Base-by-base conservation (phyloP, 2,888 invertebrate species). In the Zeuzera pyrina region DNA sequence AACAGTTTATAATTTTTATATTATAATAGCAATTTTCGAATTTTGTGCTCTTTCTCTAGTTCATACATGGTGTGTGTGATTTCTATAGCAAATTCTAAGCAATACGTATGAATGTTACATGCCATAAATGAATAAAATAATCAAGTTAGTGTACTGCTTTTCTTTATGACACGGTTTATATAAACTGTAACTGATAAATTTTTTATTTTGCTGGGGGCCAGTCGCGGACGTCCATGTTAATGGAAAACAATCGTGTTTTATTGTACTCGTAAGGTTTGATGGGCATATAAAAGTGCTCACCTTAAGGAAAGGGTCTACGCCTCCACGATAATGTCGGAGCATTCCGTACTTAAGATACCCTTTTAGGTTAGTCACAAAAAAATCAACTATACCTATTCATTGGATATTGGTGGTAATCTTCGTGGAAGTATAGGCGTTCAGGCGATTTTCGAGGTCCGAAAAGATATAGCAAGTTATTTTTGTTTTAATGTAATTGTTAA, bases 161-260 rank as follows among this genome's bases (percentile, higher is more conserved):
- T n/a, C 22, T 22, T 10, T 22, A 22, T 22, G 8, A 22, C 11
- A 3, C 22, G n/a, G n/a, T n/a, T 5, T 25, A 25, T 12, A 12
- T 25, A 25, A 25, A 25, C 13, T 25, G 12, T 10, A 12, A 12
- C 12, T 25, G 12, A 4, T 25, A 25, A 12, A 22, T 25, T 25
- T 12, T 25, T 12, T 12, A n/a, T n/a, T n/a, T n/a, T n/a, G n/a
- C n/a, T n/a, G 25, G 35, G 38, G 39, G 31, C 38, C 38, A 39
- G 36, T 36, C 33, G 39, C 39, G 47, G 47, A 52, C 59, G 60
- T 61, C 68, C 57, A 71, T 66, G 71, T 68, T 76, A 79, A 79
- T 77, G 77, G 74, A 71, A 76, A 77, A 77, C 81, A 78, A 79
- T 81, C 71, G 73, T 79, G 81, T 76, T 81, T 79, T 78, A 81